Evolutionary conservation across 2,113 vertebrate species (phyloP), one percentile per base, ranked within the genome.

Genomic region (Syngnathus typhle): DNA sequence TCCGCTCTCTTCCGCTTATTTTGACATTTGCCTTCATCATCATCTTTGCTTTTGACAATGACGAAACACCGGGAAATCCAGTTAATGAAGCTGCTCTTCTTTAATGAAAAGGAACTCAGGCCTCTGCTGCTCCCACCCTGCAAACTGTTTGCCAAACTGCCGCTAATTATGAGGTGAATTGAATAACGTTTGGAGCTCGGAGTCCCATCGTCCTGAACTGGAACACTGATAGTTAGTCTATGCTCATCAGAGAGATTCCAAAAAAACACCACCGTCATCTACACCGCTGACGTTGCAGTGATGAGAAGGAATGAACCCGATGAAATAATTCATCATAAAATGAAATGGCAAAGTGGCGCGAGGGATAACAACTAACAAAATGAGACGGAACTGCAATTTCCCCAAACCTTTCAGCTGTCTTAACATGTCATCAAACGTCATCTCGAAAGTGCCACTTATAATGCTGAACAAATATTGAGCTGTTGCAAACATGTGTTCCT

Each of bases 361-460:
- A 41, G 39, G 9, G 8, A 41, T 41, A 7, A 41, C 9, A 41
- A 41, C 9, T 41, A 41, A 41, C 39, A 41, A 41, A 41, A 92
- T 88, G 21, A 93, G 0, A 4, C 93, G 88, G 27, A 75, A 1
- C 9, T 95, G 94, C 80, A 93, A 95, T 65, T 41, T 89, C 36
- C 93, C 93, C 69, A 94, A 96, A 73, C 92, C 91, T 0, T 91
- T 84, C 0, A 67, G 84, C 63, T 94, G 88, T 3, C 80, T 68
- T 37, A 95, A 71, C 38, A 95, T 65, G 44, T 92, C 91, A 32
- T 95, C 94, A 70, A 95, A 94, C 73, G 85, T 88, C 91, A 95
- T 96, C 55, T 82, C 80, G 11, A 47, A 67, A 73, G 60, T 39
- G 19, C 55, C 2, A 32, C 27, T 32, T 32, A 32, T 32, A 32